Base-by-base conservation (phyloP, 2,113 vertebrate genomes). In the Emydocephalus ijimae region DNA sequence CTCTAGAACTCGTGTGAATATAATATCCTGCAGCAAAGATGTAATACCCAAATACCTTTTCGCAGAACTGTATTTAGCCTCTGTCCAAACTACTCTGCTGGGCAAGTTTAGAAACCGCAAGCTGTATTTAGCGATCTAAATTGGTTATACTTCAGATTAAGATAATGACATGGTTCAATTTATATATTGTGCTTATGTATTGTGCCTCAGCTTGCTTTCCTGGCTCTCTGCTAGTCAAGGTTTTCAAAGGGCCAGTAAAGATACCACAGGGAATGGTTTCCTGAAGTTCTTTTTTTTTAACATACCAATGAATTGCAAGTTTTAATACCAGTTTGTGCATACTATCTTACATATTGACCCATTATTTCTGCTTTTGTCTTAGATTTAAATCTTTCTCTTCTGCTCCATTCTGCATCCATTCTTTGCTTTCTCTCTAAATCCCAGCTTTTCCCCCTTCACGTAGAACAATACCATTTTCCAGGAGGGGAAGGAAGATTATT, bases 131-230 rank as follows among this genome's bases (percentile, higher is more conserved):
- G 87, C 20, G 0, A 8, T 29, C 85, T 90, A 94, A 86, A 0
- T 55, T 55, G 93, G 91, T 92, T 81, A 20, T 94, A 34, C 89
- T 89, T 43, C 43, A 90, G 69, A 90, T 91, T 89, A 56, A 39
- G 81, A 88, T 57, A 91, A 45, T 0, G 0, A 3, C 0, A 1
- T 0, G 43, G 94, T 88, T 94, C 91, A 48, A 8, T 1, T 92
- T 90, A 52, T 56, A 45, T 50, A 50, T 23, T 43, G 74, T 39
- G 7, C 74, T 92, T 90, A 52, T 56, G 24, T 50, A 50, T 29
- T 43, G 74, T 39, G 7, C 74, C 74, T 43, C 74, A 23, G 74
- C 74, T 18, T 81, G 74, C 74, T 21, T 43, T 43, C 74, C n/a
- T 74, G 59, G 26, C 85, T 50, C 39, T 56, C 34, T n/a, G 43